Evolutionary conservation across 2,113 vertebrate species (phyloP).

Genomic region (Gnathonemus longibarbis): DNA sequence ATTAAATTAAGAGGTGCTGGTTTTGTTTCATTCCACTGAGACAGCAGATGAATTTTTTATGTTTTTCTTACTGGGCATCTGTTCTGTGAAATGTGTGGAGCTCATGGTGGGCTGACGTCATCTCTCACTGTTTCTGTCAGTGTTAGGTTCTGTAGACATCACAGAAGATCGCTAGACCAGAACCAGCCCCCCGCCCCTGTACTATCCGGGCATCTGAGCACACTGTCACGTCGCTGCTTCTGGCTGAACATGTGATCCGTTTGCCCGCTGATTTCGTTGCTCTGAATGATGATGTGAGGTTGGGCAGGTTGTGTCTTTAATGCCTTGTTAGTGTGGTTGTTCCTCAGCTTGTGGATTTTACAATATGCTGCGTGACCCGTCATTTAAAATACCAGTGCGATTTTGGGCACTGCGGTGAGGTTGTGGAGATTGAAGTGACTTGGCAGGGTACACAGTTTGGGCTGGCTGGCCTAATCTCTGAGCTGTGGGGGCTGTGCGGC

Average conservation of each 20-base stretch:
- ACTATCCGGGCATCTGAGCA: neutral
- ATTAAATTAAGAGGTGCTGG: neutral
- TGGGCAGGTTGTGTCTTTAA: neutral
- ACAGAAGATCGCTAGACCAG: neutral
- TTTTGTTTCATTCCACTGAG: neutral
- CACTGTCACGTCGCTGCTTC: neutral
- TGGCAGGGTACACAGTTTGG: neutral
- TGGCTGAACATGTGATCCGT: neutral
- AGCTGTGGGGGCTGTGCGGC: neutral
- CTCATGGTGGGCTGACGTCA: neutral
- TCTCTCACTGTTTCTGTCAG: neutral
- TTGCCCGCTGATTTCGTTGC: neutral
- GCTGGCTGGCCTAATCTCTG: neutral
- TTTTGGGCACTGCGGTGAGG: neutral
- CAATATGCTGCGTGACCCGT: neutral
- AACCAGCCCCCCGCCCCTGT: neutral
- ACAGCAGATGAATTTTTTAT: conserved; percentile 3
- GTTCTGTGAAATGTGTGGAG: neutral
- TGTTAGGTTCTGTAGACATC: neutral
- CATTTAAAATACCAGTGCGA: neutral
- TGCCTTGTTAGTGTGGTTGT: neutral
- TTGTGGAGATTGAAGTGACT: neutral
- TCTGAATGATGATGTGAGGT: neutral
- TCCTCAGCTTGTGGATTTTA: neutral
- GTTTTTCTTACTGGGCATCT: neutral